phyloP scores from a whole-genome alignment of 2,113 vertebrate species.

The Ornithorhynchus anatinus region DNA sequence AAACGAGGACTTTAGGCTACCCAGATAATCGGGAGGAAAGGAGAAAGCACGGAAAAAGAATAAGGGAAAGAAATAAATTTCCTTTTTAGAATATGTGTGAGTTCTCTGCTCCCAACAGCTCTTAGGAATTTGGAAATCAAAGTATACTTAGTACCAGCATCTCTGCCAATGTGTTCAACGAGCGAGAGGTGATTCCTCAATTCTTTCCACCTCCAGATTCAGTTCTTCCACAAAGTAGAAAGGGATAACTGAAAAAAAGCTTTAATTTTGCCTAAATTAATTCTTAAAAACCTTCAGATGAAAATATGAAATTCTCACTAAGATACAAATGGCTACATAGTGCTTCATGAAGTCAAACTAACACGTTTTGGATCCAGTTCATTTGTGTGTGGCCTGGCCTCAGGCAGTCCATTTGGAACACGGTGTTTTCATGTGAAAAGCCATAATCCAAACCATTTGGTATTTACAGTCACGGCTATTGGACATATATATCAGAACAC shows the following conservation, averaged over 20 bases:
- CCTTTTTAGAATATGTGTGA: not conserved
- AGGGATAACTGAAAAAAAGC: constrained; percentile 22
- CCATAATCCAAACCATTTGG: not conserved
- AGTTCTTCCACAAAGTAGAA: not conserved
- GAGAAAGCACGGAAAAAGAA: no score
- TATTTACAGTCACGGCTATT: constrained; percentile 4
- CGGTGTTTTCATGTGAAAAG: not conserved
- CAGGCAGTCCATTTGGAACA: not conserved
- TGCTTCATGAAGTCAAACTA: not conserved
- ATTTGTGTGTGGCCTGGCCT: not conserved
- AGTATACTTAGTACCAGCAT: not conserved
- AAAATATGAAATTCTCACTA: constrained; percentile 35
- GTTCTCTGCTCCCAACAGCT: not conserved
- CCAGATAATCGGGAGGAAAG: no score
- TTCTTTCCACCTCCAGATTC: not conserved
- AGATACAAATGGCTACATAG: constrained; percentile 23
- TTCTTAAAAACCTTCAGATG: constrained; percentile 56
- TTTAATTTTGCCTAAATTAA: constrained; percentile 59
- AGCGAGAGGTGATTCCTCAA: not conserved
- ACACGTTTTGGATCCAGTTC: constrained; percentile 3
- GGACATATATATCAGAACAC: constrained; percentile 8
- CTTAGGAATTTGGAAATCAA: not conserved
- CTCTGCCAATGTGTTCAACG: not conserved
- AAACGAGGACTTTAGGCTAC: no score
- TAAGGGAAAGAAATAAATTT: no score